Percentiles rank a stretch among this genome's conserved stretches.
These are phyloP conservation scores for Parasteatoda tepidariorum DNA, from an alignment of 1,140 invertebrate genomes.

Conservation along the genomic window DNA sequence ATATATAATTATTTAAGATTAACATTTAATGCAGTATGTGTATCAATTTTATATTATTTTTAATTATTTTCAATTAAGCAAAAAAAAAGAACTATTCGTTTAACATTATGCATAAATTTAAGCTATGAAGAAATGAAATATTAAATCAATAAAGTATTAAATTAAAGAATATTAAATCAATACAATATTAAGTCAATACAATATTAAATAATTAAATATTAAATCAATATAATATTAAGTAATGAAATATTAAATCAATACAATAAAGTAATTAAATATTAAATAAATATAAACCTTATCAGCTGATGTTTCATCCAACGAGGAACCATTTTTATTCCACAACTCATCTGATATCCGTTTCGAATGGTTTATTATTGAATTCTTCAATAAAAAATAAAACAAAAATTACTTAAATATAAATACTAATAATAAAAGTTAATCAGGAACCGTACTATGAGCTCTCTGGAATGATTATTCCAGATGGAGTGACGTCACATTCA, in stretches of 20 bases:
- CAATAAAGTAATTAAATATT: neutral
- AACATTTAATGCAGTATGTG: too few relatives aligned
- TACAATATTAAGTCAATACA: too few relatives aligned
- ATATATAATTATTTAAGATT: too few relatives aligned
- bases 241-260: neutral
- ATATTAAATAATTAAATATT: neutral
- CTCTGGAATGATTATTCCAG: too few relatives aligned
- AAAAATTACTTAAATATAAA: neutral
- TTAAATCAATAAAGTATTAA: neutral
- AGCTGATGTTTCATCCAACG: neutral
- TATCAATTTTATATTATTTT: too few relatives aligned
- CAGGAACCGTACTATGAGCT: too few relatives aligned
- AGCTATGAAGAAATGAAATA: too few relatives aligned
- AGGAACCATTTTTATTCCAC: slow-evolving; percentile 1
- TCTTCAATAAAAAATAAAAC: neutral
- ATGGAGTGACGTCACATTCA: too few relatives aligned
- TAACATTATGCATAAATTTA: too few relatives aligned
- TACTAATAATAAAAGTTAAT: too few relatives aligned
- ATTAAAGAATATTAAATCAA: neutral
- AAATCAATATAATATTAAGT: neutral
- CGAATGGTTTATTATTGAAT: slow-evolving; percentile 19
- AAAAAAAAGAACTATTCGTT: too few relatives aligned
- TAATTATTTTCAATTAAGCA: too few relatives aligned
- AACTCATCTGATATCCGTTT: slow-evolving; percentile 1
- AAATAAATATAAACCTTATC: slow-evolving; percentile 6